A percentile compares a stretch with the other conserved stretches of the same genome.
Evolutionary conservation across 2,888 invertebrate species (phyloP).

Genomic region (Ferrisia virgata): DNA sequence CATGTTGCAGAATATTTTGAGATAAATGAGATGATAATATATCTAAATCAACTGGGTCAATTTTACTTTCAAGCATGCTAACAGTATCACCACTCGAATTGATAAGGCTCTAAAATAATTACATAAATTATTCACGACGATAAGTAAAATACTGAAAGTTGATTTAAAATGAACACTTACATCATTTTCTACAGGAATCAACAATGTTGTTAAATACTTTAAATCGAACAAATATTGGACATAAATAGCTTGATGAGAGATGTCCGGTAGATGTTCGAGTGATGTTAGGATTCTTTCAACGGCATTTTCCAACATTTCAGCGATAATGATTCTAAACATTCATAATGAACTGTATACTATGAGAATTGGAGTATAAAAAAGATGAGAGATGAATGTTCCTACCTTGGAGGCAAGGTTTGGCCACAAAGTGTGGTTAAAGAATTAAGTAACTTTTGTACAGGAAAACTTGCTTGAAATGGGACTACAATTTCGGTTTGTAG

Average conservation of each 20-base stretch:
- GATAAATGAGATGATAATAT: background rate
- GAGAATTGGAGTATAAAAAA: background rate
- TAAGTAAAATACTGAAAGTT: background rate
- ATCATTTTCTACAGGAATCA: slow-evolving; percentile 36
- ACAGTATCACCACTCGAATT: background rate
- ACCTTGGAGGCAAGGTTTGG: slow-evolving; percentile 37
- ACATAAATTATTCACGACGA: background rate
- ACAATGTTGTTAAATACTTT: slow-evolving; percentile 24
- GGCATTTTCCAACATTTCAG: slow-evolving; percentile 5
- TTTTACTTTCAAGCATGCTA: background rate
- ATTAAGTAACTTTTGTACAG: slow-evolving; percentile 38
- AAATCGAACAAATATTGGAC: slow-evolving; percentile 40
- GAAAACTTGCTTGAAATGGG: slow-evolving; percentile 33
- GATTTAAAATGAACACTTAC: background rate
- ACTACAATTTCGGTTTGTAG: slow-evolving; percentile 32
- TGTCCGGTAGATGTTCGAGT: background rate
- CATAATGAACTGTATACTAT: background rate
- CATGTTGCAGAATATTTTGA: slow-evolving; percentile 26
- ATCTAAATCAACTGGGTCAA: slow-evolving; percentile 43
- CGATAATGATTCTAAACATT: slow-evolving; percentile 11
- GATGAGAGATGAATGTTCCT: background rate
- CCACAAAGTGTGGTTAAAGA: background rate
- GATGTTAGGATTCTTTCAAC: background rate
- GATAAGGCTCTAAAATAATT: slow-evolving; percentile 1
- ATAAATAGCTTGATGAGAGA: background rate